A percentile compares a stretch with the other conserved stretches of the same genome.
Conservation (phyloP, 2,113 vertebrate genomes). For the Vicugna pacos region DNA sequence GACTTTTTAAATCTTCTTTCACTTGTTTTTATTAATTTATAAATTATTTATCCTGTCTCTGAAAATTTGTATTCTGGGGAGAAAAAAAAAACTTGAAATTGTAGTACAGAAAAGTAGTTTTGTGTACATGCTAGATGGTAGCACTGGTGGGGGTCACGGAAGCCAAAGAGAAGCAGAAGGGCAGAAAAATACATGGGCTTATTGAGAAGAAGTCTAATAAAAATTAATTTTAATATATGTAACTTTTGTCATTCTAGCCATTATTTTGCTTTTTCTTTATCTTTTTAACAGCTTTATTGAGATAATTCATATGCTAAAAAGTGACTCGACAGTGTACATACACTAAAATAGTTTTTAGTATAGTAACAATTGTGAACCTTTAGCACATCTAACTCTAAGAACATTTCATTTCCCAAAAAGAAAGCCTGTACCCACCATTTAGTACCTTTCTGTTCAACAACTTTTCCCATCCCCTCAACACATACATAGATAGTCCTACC, state of each 20-base stretch:
- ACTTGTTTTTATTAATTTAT: not conserved
- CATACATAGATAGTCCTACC: not conserved
- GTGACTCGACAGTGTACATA: not conserved
- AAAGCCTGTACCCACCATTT: not conserved
- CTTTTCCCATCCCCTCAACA: not conserved
- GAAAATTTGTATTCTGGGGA: not conserved
- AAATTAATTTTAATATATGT: not conserved
- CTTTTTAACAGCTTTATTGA: not conserved
- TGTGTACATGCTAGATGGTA: no score
- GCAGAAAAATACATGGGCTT: no score
- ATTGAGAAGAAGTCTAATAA: no score
- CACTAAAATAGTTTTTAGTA: not conserved
- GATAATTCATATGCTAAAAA: not conserved
- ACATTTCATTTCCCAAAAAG: not conserved
- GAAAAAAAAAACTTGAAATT: not conserved
- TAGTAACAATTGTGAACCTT: not conserved
- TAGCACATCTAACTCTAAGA: not conserved
- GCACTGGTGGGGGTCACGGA: no score
- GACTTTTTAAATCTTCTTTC: not conserved
- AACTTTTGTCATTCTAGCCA: not conserved
- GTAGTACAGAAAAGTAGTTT: not conserved
- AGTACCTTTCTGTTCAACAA: not conserved
- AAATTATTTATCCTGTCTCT: not conserved
- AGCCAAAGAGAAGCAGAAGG: no score
- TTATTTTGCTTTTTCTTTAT: not conserved